These are phyloP conservation scores for Drosophila prolongata DNA, from an alignment of 2,888 invertebrate species.

Conservation along the genomic window DNA sequence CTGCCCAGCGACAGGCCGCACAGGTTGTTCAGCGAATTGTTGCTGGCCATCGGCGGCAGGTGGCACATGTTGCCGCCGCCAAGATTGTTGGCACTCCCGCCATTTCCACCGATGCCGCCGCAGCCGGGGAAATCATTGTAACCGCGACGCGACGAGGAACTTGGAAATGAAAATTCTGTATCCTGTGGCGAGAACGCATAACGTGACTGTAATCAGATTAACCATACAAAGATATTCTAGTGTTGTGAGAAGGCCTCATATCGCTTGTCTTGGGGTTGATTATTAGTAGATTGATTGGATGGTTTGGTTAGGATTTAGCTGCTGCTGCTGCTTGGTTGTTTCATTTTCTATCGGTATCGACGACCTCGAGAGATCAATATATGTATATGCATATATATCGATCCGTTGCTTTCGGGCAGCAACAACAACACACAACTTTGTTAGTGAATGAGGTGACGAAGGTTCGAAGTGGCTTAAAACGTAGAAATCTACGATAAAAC, in stretches of 20 bases:
- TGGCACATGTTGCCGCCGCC: constrained; percentile 70
- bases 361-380: neutral
- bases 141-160: constrained; percentile 83
- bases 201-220: constrained; percentile 84
- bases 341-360: constrained; percentile 7
- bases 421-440: constrained; percentile 42
- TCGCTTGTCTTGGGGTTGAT: constrained; percentile 58
- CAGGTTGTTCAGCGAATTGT: constrained; percentile 72
- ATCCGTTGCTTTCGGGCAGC: constrained; percentile 20
- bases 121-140: constrained; percentile 83
- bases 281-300: constrained; percentile 15
- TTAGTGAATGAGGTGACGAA: constrained; percentile 18
- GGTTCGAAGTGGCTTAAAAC: constrained; percentile 21
- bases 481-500: constrained; percentile 33
- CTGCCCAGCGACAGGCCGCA: constrained; percentile 74
- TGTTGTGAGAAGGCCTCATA: constrained; percentile 77
- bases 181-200: constrained; percentile 85
- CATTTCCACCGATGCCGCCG: constrained; percentile 71
- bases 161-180: constrained; percentile 85
- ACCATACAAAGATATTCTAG: constrained; percentile 77
- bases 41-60: constrained; percentile 78
- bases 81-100: constrained; percentile 55
- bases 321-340: constrained; percentile 26
- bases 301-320: constrained; percentile 12
- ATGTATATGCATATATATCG: constrained; percentile 3